phyloP scores from a whole-genome alignment of 1,140 invertebrate species.

The Chironomus tepperi region DNA sequence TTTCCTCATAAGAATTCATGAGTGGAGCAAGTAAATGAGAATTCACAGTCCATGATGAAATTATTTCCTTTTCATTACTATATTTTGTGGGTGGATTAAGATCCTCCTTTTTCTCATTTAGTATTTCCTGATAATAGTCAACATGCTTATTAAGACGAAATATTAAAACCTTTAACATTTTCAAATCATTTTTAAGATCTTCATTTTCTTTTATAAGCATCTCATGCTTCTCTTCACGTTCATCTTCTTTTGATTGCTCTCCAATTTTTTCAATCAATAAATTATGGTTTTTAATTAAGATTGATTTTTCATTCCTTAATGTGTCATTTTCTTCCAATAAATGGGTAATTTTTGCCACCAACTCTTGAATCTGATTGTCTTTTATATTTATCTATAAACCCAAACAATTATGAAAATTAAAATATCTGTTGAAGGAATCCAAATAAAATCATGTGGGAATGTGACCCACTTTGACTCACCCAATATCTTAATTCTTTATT shows the following conservation, averaged over 20 bases:
- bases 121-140: conserved; percentile 55
- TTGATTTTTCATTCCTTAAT: conserved; percentile 29
- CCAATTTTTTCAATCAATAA: conserved; percentile 18
- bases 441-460: too few relatives aligned
- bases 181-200: conserved; percentile 48
- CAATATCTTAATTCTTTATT: conserved; percentile 1
- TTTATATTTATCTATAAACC: conserved; percentile 35
- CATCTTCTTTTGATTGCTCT: conserved; percentile 29
- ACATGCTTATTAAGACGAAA: conserved; percentile 57
- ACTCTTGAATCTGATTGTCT: conserved; percentile 38
- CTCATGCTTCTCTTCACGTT: conserved; percentile 35
- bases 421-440: too few relatives aligned
- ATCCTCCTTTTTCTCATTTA: conserved; percentile 35
- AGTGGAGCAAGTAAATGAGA: conserved; percentile 49
- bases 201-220: conserved; percentile 42
- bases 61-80: conserved; percentile 25
- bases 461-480: not conserved
- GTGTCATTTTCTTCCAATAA: conserved; percentile 35
- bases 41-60: conserved; percentile 47
- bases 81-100: conserved; percentile 26
- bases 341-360: conserved; percentile 33
- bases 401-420: not conserved
- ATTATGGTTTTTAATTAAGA: conserved; percentile 30
- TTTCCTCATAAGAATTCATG: conserved; percentile 58
- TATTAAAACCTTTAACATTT: conserved; percentile 56